phyloP scores from a whole-genome alignment of 2,113 vertebrate species.

The Hirundichthys speculiger region DNA sequence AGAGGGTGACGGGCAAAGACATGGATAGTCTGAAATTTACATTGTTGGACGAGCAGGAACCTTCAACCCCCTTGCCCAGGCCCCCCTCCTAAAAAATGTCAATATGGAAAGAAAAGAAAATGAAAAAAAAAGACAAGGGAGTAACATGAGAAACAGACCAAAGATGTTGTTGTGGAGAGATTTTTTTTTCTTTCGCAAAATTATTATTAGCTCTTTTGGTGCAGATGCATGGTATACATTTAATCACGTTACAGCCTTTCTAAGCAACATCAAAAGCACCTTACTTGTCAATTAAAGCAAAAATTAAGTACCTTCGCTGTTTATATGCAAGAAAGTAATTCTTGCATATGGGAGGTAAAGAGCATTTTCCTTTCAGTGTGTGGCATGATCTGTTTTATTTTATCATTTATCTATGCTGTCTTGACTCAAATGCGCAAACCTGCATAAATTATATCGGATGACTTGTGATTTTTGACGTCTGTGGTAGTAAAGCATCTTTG shows the following conservation, averaged over 20 bases:
- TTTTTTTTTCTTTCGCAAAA: neutral
- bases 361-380: no score
- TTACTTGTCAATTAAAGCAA: conserved; percentile 25
- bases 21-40: conserved; percentile 42
- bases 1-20: conserved; percentile 21
- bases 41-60: conserved; percentile 18
- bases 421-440: no score
- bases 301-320: conserved; percentile 2
- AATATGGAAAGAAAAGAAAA: neutral
- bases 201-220: no score
- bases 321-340: conserved; percentile 22
- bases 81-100: neutral
- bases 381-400: no score
- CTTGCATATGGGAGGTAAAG: neutral
- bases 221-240: conserved; percentile 25
- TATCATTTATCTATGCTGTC: no score
- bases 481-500: no score
- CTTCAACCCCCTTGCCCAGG: neutral
- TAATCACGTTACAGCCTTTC: conserved; percentile 22
- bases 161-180: conserved; percentile 7
- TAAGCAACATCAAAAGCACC: conserved; percentile 5
- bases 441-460: no score
- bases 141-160: conserved; percentile 16
- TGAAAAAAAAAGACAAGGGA: neutral
- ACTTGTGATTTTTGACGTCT: no score